Percentiles rank a stretch among this genome's conserved stretches.
phyloP scores from a whole-genome alignment of 2,113 vertebrate genomes.

The Desmodus rotundus region DNA sequence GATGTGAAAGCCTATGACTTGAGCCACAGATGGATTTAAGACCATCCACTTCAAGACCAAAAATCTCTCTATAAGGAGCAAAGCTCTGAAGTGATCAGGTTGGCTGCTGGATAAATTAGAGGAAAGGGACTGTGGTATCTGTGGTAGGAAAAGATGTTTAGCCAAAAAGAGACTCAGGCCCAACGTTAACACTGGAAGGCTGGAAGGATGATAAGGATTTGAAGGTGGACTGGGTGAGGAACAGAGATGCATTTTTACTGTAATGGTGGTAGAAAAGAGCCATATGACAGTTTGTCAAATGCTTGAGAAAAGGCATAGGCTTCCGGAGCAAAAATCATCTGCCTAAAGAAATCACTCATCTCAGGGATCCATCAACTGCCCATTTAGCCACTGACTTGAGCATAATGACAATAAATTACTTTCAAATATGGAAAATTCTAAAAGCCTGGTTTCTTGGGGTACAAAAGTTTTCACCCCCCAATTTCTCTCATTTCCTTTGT shows the following conservation, averaged over 20 bases:
- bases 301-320: slow-evolving; percentile 20
- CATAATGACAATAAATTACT: slow-evolving; percentile 32
- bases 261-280: background rate
- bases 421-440: slow-evolving; percentile 11
- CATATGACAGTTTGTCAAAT: slow-evolving; percentile 31
- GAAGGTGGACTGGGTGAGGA: background rate
- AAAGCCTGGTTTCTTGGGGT: background rate
- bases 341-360: slow-evolving; percentile 39
- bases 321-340: background rate
- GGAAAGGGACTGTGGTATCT: background rate
- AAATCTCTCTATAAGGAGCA: background rate
- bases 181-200: background rate
- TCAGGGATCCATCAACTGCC: slow-evolving; percentile 8
- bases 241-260: slow-evolving; percentile 17
- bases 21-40: background rate
- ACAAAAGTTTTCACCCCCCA: background rate
- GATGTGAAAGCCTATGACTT: background rate
- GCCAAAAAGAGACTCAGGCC: slow-evolving; percentile 1
- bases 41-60: background rate
- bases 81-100: background rate
- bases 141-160: background rate
- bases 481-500: background rate
- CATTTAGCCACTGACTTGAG: slow-evolving; percentile 17
- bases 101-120: slow-evolving; percentile 10
- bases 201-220: background rate